These are phyloP conservation scores for Tupaia chinensis DNA, from an alignment of 2,113 vertebrate species.

Conservation along the genomic window DNA sequence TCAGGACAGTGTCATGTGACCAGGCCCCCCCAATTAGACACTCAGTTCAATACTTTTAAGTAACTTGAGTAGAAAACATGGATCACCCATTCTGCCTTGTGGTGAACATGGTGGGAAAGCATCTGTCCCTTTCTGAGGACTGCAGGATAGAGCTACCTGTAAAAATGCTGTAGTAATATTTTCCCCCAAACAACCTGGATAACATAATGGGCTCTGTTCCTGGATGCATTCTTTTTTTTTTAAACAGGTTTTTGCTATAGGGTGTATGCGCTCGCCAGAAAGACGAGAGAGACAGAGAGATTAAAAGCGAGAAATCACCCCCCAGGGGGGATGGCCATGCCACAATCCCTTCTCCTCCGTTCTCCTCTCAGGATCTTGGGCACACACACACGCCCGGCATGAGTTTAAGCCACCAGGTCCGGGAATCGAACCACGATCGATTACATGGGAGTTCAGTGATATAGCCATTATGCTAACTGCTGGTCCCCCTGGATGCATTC, in stretches of 20 bases:
- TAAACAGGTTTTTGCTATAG: too few species aligned
- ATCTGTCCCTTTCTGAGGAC: neutral
- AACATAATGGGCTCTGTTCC: neutral
- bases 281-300: too few species aligned
- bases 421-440: too few species aligned
- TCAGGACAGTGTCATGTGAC: neutral
- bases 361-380: too few species aligned
- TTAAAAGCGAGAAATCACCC: too few species aligned
- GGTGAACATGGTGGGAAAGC: neutral
- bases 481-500: neutral
- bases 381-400: too few species aligned
- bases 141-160: neutral
- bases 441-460: too few species aligned
- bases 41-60: neutral
- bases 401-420: too few species aligned
- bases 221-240: neutral
- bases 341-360: too few species aligned
- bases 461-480: too few species aligned
- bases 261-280: too few species aligned
- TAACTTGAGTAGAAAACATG: neutral
- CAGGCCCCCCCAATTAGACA: neutral
- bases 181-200: neutral
- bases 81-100: neutral
- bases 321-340: too few species aligned
- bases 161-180: neutral